phyloP scores from a whole-genome alignment of 2,797 vertebrate genomes.

The Anabacerthia variegaticeps region DNA sequence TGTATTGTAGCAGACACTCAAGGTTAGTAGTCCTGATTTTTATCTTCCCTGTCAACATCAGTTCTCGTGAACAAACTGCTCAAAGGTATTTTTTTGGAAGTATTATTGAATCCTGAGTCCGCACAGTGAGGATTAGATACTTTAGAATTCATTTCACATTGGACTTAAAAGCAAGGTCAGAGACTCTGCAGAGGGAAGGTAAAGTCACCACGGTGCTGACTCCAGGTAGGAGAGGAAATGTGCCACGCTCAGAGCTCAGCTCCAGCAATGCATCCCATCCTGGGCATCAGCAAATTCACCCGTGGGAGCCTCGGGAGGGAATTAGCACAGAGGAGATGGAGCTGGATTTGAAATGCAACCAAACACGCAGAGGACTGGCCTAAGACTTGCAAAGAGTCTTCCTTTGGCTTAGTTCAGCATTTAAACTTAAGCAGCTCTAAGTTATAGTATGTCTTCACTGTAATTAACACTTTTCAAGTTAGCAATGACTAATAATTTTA shows the following conservation, averaged over 20 bases:
- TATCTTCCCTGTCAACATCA: slow-evolving; percentile 4
- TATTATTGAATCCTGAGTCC: not conserved
- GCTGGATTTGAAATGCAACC: not conserved
- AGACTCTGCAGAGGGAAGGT: slow-evolving; percentile 47
- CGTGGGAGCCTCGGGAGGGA: not conserved
- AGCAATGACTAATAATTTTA: not conserved
- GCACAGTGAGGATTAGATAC: not conserved
- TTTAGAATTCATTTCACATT: slow-evolving; percentile 54
- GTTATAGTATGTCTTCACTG: not conserved
- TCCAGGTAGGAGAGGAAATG: not conserved
- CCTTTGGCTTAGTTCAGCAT: not conserved
- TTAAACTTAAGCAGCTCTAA: not conserved
- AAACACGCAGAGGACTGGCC: not conserved
- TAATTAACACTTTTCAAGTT: not conserved
- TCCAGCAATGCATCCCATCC: not conserved
- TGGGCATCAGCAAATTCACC: not conserved
- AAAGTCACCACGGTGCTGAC: slow-evolving; percentile 25
- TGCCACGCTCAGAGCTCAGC: not conserved
- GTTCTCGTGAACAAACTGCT: not conserved
- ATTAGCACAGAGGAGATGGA: not conserved
- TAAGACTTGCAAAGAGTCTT: not conserved
- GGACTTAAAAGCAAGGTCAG: slow-evolving; percentile 58
- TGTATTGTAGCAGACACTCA: not conserved
- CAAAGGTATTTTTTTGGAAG: not conserved
- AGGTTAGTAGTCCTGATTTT: not conserved